phyloP scores from a whole-genome alignment of 2,888 invertebrate species.

The Norana najaformis region DNA sequence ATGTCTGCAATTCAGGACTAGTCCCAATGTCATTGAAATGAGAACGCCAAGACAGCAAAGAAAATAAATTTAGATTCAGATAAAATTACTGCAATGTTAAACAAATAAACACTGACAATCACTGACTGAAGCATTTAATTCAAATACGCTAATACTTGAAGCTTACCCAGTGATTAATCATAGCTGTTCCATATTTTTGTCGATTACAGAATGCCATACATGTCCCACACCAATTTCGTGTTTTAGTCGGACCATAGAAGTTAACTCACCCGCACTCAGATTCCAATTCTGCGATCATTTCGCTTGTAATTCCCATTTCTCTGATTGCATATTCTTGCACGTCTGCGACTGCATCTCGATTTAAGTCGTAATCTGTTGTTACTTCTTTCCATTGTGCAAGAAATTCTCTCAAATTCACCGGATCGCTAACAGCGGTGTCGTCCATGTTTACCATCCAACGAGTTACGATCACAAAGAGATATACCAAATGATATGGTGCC shows the following conservation, averaged over 20 bases:
- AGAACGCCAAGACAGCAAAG: background rate
- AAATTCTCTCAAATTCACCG: constrained; percentile 28
- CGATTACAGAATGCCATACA: background rate
- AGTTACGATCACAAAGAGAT: background rate
- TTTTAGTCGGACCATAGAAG: background rate
- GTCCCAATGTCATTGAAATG: background rate
- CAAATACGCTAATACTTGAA: background rate
- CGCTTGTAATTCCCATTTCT: constrained; percentile 15
- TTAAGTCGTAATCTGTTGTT: constrained; percentile 23
- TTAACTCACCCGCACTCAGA: background rate
- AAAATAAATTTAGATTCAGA: background rate
- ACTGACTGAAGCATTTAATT: background rate
- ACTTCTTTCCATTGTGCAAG: constrained; percentile 26
- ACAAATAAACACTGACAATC: background rate
- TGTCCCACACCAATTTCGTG: background rate
- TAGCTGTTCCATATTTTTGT: background rate
- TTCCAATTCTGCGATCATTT: constrained; percentile 3
- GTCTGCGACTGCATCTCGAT: background rate
- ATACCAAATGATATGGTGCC: background rate
- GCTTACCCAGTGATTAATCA: background rate
- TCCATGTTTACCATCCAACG: constrained; percentile 36
- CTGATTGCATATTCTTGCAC: background rate
- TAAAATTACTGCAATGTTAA: background rate
- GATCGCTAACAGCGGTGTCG: constrained; percentile 16
- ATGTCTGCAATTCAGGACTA: background rate